Conservation (phyloP, 2,113 vertebrate species). For the Hystrix cristata region DNA sequence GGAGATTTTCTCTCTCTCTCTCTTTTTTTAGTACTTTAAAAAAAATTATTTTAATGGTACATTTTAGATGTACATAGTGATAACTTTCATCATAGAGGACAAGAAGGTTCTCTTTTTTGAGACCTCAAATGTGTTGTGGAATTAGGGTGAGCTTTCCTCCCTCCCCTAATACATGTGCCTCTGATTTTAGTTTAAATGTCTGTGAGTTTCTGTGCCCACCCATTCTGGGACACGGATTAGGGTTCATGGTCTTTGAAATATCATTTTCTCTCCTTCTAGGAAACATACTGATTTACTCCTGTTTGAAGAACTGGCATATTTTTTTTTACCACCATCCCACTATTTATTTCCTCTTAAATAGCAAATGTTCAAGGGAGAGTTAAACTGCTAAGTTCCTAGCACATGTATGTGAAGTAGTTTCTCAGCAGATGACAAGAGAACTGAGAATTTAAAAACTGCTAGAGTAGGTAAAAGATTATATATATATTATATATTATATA, state of each 20-base stretch:
- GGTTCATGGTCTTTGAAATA: not conserved
- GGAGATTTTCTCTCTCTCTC: not conserved
- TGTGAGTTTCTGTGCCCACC: not conserved
- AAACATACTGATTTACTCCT: not conserved
- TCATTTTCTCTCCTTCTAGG: not conserved
- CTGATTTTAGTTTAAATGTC: not conserved
- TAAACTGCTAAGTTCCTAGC: conserved; percentile 52
- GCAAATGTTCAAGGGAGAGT: conserved; percentile 6
- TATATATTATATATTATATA: too few relatives aligned
- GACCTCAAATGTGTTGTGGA: not conserved
- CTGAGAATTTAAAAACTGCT: conserved; percentile 30
- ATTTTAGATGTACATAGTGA: too few relatives aligned
- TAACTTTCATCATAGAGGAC: too few relatives aligned
- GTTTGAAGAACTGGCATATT: not conserved
- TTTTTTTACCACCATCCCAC: not conserved
- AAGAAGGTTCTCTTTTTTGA: not conserved
- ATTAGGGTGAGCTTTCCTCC: not conserved
- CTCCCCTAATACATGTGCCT: not conserved
- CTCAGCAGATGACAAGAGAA: not conserved
- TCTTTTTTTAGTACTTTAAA: too few relatives aligned
- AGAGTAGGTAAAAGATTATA: not conserved
- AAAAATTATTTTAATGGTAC: too few relatives aligned
- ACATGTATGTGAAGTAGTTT: conserved; percentile 5
- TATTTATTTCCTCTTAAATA: conserved; percentile 55
- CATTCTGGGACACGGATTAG: not conserved